Evolutionary conservation across 35 echinoderm and acorn worm species (phyloP), one percentile per base, ranked within the genome.

Genomic region (Acanthaster planci): DNA sequence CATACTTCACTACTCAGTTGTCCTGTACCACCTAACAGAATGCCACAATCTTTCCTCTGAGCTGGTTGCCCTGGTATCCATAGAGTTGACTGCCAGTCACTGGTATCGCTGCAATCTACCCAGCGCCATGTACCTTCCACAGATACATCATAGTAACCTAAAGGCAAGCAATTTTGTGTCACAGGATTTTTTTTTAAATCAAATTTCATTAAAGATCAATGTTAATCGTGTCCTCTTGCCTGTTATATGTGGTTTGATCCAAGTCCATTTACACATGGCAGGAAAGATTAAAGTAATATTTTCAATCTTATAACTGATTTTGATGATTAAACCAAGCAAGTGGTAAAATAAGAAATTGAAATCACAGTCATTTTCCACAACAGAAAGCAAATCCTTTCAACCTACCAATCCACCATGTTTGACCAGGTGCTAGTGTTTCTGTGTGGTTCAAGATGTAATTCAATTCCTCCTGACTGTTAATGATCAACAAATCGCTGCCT

Each of bases 71-170:
- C 93, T 26, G 80, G 56, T 51, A 59, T 85, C 93, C 93, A 97
- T 1, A 89, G 37, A 55, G 32, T 53, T 17, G 52, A 32, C 51
- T 97, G 93, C 86, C 90, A 97, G 2, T 22, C 42, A 38, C 36
- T 67, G 0, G 89, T 68, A 21, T 82, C 72, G 17, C 39, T 56
- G 35, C 93, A 97, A 64, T 92, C 86, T 8, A 86, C 77, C 93
- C 93, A 97, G 52, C 83, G 76, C 93, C 93, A 97, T 5, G 32
- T 53, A 51, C 93, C 86, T 38, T 97, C 93, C 3, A 88, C 87
- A 34, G 93, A 84, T 64, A 68, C 60, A 79, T 97, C 93, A 23
- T 81, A 85, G 60, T 89, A 97, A 52, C 93, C 93, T 97, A 64
- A 19, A 59, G 72, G 16, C 8, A 52, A 5, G 38, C 6, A 15